Base-by-base conservation (phyloP, 2,797 vertebrate genomes). In the Hyperoplus immaculatus region DNA sequence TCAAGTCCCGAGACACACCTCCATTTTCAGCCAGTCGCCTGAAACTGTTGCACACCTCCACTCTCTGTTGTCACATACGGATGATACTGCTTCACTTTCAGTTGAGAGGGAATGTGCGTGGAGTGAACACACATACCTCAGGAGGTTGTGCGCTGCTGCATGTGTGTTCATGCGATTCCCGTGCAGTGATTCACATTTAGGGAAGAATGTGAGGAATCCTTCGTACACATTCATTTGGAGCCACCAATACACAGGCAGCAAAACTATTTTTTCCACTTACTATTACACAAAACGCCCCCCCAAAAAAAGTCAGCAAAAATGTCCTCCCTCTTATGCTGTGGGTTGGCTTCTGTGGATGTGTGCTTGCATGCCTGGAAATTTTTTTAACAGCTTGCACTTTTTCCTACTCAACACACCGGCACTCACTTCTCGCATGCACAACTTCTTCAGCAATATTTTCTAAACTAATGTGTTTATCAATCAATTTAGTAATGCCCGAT, bases 71-170 rank as follows among this genome's bases (percentile, higher is more conserved):
- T 93, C 88, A 86, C 88, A 83, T 77, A 92, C 83, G 87, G 71
- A 85, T 89, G 88, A 90, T 90, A 90, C 87, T 64, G 65, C 87
- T 87, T 86, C 78, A 80, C 88, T 90, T 87, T 91, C 87, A 78
- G 84, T 70, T 80, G 83, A 92, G 87, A 88, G 87, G 59, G 76
- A 90, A 90, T 86, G 82, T 82, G 80, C 18, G 49, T 75, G 67
- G 55, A 41, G 71, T 49, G 46, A 77, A 81, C 77, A 43, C 84
- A 91, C 84, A 91, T 89, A 86, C 87, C 83, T 84, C 51, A 29
- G 13, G 51, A 64, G 50, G 66, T 15, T 42, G 56, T 70, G 77
- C 3, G 69, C 75, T 71, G 75, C 74, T 71, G 75, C 74, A 21
- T 83, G 74, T 57, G 74, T 63, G 75, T 77, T 84, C 67, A 60